These are phyloP conservation scores for Hydractinia echinata DNA, from an alignment of 30 jellyfish, hydroid and myxozoan species.

Conservation along the genomic window DNA sequence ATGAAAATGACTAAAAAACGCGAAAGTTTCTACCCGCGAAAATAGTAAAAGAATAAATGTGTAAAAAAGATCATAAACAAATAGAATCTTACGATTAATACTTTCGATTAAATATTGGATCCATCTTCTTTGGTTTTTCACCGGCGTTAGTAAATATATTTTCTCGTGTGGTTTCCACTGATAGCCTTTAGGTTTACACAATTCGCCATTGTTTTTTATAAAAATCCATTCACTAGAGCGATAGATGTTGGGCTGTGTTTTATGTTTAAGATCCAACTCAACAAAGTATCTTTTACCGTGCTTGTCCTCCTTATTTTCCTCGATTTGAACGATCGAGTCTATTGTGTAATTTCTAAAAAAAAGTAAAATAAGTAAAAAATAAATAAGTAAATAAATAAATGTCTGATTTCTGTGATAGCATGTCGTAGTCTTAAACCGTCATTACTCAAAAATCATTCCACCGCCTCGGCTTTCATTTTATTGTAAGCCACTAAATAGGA, in stretches of 20 bases:
- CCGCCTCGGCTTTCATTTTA: too few species aligned
- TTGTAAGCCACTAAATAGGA: too few species aligned
- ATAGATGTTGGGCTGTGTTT: conserved; percentile 23
- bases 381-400: too few species aligned
- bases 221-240: conserved; percentile 78
- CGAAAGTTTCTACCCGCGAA: too few species aligned
- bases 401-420: too few species aligned
- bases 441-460: too few species aligned
- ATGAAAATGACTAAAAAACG: too few species aligned
- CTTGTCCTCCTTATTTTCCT: conserved; percentile 62
- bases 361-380: not conserved
- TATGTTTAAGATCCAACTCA: conserved; percentile 62
- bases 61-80: not conserved
- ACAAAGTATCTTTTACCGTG: conserved; percentile 79
- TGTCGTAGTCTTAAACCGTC: too few species aligned
- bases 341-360: conserved; percentile 38
- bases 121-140: conserved; percentile 88
- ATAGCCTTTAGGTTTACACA: conserved; percentile 70
- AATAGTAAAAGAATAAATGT: too few species aligned
- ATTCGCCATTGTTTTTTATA: conserved; percentile 24
- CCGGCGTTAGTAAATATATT: conserved; percentile 60
- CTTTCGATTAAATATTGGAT: conserved; percentile 45
- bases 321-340: conserved; percentile 59
- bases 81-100: conserved; percentile 22
- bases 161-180: conserved; percentile 44